Evolutionary conservation across 92 coral and sea anemone species (phyloP).

Genomic region (Metridium senile): DNA sequence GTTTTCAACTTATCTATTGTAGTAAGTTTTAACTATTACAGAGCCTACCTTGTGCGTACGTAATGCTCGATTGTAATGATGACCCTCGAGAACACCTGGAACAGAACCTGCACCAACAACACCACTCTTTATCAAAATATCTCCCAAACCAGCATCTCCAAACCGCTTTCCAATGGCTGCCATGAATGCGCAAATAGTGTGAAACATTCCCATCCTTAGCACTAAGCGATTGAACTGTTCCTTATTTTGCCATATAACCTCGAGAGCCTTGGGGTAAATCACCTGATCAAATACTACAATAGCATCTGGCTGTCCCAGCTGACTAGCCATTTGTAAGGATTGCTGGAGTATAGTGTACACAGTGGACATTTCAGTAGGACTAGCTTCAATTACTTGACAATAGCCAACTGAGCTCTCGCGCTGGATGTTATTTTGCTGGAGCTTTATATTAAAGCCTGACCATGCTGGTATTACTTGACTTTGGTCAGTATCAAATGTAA

Average conservation of each 20-base stretch:
- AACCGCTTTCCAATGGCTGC: constrained; percentile 64
- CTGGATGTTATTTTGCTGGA: constrained; percentile 36
- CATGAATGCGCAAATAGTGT: constrained; percentile 50
- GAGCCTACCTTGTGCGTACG: constrained; percentile 53
- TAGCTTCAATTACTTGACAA: constrained; percentile 71
- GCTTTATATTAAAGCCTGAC: constrained; percentile 53
- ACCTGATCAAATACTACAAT: constrained; percentile 52
- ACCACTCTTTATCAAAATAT: constrained; percentile 55
- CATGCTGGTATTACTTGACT: constrained; percentile 67
- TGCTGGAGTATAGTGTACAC: constrained; percentile 60
- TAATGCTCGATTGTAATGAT: constrained; percentile 59
- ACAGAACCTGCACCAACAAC: constrained; percentile 56
- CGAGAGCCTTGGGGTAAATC: constrained; percentile 59
- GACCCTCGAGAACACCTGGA: constrained; percentile 53
- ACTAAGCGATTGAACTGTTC: constrained; percentile 45
- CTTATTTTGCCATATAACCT: constrained; percentile 60
- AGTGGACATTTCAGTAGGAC: constrained; percentile 75
- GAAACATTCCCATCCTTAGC: constrained; percentile 62
- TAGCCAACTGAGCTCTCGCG: constrained; percentile 67
- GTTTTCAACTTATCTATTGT: too few species aligned
- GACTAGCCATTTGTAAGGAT: constrained; percentile 65
- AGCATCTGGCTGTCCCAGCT: constrained; percentile 47
- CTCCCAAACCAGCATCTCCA: constrained; percentile 61
- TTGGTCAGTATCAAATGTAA: constrained; percentile 36
- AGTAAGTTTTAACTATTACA: too few species aligned